Evolutionary conservation across 1,140 invertebrate species (phyloP), one percentile per base, ranked within the genome.

Genomic region (Drosophila ogumai): DNA sequence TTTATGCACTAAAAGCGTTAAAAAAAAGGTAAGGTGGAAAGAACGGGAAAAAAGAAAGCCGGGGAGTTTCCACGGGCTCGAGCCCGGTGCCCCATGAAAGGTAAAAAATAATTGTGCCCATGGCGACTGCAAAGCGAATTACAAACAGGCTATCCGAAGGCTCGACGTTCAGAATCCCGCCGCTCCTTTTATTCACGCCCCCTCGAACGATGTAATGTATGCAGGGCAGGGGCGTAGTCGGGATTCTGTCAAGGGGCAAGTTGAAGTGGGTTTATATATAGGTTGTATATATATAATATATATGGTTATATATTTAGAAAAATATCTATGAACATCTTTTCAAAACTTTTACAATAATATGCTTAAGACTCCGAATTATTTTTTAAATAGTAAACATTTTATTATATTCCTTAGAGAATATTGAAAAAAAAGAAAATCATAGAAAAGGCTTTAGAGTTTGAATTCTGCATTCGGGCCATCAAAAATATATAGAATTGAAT

Each of bases 91-190:
- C 74, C 64, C 65, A 80, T 66, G 73, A 69, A 76, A 73, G 61
- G 71, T 74, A 81, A 78, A 69, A 81, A 90, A 88, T 88, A 88
- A 88, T 88, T 88, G 84, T 61, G 84, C 84, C 84, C 84, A 84
- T 84, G 85, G 84, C 85, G 84, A 84, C 84, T 88, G 87, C 85
- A 81, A 88, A 88, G 80, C 85, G 84, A 90, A 88, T 90, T 88
- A 88, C 85, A 90, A 81, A 86, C 81, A 86, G 81, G 84, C 81
- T 75, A 72, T 69, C 80, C 79, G 54, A 80, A 44, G 72, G 84
- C 76, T 55, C 58, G 54, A 43, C 58, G 59, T 32, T 58, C 40
- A 55, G 41, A 41, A 9, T 25, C 54, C 32, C 34, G 22, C 47
- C 31, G 36, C 34, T 28, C 10, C 56, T 25, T 55, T 38, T 55